phyloP scores from a whole-genome alignment of 2,113 vertebrate genomes.

The Corythoichthys haematopterus region DNA sequence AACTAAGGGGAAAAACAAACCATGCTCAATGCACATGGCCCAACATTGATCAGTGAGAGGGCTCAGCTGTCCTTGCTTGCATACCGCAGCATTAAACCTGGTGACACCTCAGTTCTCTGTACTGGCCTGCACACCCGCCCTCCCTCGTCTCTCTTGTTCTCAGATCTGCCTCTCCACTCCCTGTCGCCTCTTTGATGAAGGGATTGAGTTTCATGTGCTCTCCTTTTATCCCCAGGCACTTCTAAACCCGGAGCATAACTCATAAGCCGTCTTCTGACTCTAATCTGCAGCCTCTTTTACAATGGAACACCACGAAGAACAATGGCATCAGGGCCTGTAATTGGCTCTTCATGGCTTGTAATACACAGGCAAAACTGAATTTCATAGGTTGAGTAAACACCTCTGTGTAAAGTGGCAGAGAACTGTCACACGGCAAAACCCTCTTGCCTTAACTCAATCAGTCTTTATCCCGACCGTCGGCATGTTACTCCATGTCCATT shows the following conservation, averaged over 20 bases:
- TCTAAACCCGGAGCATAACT: conserved; percentile 67
- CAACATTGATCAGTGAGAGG: conserved; percentile 62
- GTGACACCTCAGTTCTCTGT: conserved; percentile 64
- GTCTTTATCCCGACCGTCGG: conserved; percentile 40
- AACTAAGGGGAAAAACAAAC: not conserved
- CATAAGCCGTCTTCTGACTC: conserved; percentile 66
- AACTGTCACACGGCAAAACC: conserved; percentile 5
- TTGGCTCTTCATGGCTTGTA: conserved; percentile 14
- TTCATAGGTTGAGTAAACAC: conserved; percentile 10
- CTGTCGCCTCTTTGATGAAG: conserved; percentile 71
- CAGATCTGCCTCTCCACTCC: conserved; percentile 42
- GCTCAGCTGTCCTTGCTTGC: conserved; percentile 69
- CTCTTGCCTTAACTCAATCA: conserved; percentile 38
- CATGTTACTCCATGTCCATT: conserved; percentile 37
- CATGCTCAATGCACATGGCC: not conserved
- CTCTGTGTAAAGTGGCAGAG: not conserved
- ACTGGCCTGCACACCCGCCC: conserved; percentile 7
- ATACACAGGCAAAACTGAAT: conserved; percentile 14
- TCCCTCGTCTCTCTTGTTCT: conserved; percentile 26
- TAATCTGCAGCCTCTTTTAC: conserved; percentile 57
- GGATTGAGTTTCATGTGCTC: conserved; percentile 73
- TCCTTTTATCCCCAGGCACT: conserved; percentile 72
- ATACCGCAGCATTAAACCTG: conserved; percentile 64
- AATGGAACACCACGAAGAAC: conserved; percentile 52
- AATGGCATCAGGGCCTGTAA: conserved; percentile 68